A percentile compares a stretch with the other conserved stretches of the same genome.
These are phyloP conservation scores for Chaetodon trifasciatus DNA, from an alignment of 2,797 vertebrate species.

Conservation along the genomic window DNA sequence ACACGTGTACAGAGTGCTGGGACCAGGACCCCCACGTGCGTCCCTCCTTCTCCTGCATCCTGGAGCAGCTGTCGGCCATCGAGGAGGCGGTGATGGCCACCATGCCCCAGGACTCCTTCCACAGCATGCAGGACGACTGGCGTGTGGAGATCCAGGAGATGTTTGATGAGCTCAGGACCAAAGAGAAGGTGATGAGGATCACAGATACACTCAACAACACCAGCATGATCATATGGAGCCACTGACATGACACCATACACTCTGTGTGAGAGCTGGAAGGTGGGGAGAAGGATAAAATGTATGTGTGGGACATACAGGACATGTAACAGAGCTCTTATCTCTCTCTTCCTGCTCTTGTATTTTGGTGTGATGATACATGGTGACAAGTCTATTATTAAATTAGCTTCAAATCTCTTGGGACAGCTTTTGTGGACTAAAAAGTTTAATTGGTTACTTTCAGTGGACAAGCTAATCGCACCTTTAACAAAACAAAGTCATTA, in stretches of 20 bases:
- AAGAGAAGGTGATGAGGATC: conserved; percentile 89
- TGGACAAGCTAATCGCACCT: conserved; percentile 61
- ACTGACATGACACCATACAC: neutral
- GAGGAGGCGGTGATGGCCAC: conserved; percentile 95
- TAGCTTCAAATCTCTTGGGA: neutral
- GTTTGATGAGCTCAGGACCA: conserved; percentile 96
- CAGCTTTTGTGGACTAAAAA: conserved; percentile 38
- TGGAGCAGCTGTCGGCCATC: conserved; percentile 94
- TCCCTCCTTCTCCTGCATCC: conserved; percentile 94
- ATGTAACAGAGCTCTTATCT: neutral
- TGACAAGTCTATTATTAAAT: conserved; percentile 3
- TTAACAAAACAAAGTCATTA: conserved; percentile 75
- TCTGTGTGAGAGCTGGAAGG: neutral
- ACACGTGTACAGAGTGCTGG: conserved; percentile 91
- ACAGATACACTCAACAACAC: neutral
- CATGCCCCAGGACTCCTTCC: conserved; percentile 97
- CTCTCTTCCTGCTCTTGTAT: neutral
- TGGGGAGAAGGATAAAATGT: neutral
- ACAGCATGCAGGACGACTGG: conserved; percentile 99
- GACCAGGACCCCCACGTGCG: conserved; percentile 96
- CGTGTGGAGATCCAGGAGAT: conserved; percentile 97
- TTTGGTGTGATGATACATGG: neutral
- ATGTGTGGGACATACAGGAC: neutral
- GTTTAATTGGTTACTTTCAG: conserved; percentile 70
- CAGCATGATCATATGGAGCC: neutral